phyloP scores from a whole-genome alignment of 2,797 vertebrate species.

The Coregonus ussuriensis region DNA sequence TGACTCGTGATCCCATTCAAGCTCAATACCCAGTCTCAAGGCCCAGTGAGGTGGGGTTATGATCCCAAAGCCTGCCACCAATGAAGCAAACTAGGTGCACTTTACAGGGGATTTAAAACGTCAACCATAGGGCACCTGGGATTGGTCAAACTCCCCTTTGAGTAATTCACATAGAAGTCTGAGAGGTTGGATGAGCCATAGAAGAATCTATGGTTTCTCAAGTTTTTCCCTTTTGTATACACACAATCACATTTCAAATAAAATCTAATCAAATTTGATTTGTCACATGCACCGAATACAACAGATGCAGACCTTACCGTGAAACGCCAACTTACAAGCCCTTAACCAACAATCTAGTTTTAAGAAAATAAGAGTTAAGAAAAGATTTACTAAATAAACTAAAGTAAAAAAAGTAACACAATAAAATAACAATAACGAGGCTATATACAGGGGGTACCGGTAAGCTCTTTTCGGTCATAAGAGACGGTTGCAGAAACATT shows the following conservation, averaged over 20 bases:
- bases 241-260: background rate
- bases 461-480: no score
- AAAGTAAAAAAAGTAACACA: no score
- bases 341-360: no score
- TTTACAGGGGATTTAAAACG: background rate
- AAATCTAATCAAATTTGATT: no score
- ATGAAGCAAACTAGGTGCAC: background rate
- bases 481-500: no score
- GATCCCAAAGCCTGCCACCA: background rate
- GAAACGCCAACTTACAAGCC: no score
- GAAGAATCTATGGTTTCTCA: background rate
- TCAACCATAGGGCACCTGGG: conserved; percentile 43
- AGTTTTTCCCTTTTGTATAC: background rate
- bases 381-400: no score
- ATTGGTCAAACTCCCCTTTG: conserved; percentile 25
- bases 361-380: no score
- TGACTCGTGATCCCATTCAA: conserved; percentile 7
- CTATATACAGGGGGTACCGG: no score
- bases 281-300: no score
- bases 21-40: conserved; percentile 20
- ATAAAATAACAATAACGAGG: no score
- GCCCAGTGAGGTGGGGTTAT: background rate
- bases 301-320: no score
- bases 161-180: background rate
- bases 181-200: background rate